Conservation (phyloP, 2,113 vertebrate species). For the Lepisosteus osseus region DNA sequence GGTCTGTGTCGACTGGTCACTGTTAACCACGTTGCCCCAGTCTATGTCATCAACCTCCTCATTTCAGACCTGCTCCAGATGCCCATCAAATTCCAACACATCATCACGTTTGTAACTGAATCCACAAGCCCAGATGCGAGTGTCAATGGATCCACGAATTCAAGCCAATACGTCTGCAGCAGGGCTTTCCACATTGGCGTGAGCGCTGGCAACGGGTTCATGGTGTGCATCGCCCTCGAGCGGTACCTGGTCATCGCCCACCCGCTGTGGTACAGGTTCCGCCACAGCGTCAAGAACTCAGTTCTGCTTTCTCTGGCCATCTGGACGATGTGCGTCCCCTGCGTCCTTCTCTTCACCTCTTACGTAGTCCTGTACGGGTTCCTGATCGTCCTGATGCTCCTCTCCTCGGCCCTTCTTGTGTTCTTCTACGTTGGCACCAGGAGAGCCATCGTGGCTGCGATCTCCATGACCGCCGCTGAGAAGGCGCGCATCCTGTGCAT, state of each 20-base stretch:
- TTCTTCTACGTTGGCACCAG: constrained; percentile 20
- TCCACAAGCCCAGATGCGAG: neutral
- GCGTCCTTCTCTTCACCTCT: neutral
- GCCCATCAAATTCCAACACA: neutral
- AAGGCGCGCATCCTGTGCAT: constrained; percentile 21
- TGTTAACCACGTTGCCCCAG: constrained; percentile 15
- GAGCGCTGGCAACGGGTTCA: constrained; percentile 22
- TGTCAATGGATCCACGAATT: neutral
- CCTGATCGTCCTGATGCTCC: neutral
- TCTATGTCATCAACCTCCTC: constrained; percentile 30
- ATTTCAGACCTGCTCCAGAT: constrained; percentile 28
- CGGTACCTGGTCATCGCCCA: constrained; percentile 21
- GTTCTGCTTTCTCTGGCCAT: neutral
- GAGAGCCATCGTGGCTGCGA: constrained; percentile 18
- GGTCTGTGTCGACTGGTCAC: constrained; percentile 18
- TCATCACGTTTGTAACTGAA: neutral
- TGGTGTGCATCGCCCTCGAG: constrained; percentile 29
- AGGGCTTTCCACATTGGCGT: constrained; percentile 9
- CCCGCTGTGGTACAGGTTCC: constrained; percentile 26
- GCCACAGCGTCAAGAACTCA: constrained; percentile 15
- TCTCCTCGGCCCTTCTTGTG: constrained; percentile 22
- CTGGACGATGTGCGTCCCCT: constrained; percentile 3
- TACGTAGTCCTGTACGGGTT: neutral
- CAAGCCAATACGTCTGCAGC: neutral
- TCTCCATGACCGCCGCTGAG: constrained; percentile 9